Conservation (phyloP, 1,140 invertebrate species). For the Drosophila repleta region DNA sequence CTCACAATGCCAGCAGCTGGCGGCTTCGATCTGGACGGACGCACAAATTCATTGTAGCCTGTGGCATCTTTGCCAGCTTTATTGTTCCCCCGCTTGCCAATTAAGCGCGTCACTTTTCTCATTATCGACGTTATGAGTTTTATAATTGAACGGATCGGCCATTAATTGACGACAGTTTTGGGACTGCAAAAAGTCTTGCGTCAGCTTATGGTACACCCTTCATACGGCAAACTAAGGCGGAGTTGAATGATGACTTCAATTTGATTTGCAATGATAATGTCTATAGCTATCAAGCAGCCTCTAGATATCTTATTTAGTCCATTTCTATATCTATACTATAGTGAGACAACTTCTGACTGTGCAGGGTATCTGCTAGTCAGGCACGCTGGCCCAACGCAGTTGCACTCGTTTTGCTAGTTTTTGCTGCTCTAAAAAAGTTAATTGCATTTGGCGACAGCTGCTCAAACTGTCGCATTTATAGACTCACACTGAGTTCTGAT, state of each 20-base stretch:
- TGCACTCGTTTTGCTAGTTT: not conserved
- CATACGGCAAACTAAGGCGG: not conserved
- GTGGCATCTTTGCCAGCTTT: conserved; percentile 46
- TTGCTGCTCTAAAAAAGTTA: not conserved
- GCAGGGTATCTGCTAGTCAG: not conserved
- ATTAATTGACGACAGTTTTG: conserved; percentile 62
- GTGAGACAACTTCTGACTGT: not conserved
- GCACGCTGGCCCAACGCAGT: not conserved
- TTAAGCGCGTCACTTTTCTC: conserved; percentile 74
- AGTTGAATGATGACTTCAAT: no score
- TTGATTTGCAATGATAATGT: no score
- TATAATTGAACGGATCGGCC: conserved; percentile 54
- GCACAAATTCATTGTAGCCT: conserved; percentile 60
- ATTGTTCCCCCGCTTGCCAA: conserved; percentile 53
- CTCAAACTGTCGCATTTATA: conserved; percentile 6
- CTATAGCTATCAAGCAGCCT: no score
- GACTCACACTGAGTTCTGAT: conserved; percentile 35
- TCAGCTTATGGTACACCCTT: not conserved
- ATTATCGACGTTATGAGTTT: conserved; percentile 48
- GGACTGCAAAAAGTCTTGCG: not conserved
- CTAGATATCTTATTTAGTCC: no score
- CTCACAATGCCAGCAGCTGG: conserved; percentile 24
- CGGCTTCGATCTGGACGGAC: conserved; percentile 19
- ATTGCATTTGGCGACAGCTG: conserved; percentile 24
- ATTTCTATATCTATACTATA: no score